Evolutionary conservation across 2,113 vertebrate species (phyloP), one percentile per base, ranked within the genome.

Genomic region (Hippocampus barbouri): DNA sequence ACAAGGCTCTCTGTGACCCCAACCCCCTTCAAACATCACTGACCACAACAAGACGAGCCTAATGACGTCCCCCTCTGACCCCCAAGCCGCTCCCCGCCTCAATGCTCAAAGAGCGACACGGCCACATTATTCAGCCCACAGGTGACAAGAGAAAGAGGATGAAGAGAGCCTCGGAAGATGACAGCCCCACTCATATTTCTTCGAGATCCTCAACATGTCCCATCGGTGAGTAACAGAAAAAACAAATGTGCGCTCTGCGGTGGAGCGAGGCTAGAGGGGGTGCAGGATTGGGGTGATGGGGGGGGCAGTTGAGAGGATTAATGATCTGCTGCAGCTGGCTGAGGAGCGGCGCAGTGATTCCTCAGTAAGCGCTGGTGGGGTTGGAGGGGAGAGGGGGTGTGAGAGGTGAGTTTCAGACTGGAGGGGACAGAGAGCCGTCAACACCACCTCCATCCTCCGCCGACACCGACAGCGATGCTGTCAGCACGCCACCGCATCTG

Each of bases 1-100:
- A 93, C 91, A 92, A 86, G 89, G 83, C 82, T 86, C 87, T 79
- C 85, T 89, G 83, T 86, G 78, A 88, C 87, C 85, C 84, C 84
- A 85, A 88, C 85, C 88, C 88, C 88, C 82, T 77, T 84, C 77
- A 77, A 73, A 89, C 86, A 87, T 83, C 80, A 69, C 84, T 83
- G 88, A 89, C 86, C 89, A 89, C 83, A 64, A 66, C 86, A 84
- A 45, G 87, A 86, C 87, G 76, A 63, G 84, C 80, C 89, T 90
- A 85, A 86, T 86, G 87, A 88, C 51, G 83, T 85, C 84, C 87
- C 90, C 82, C 77, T 41, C 79, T 84, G 83, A 81, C 79, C 79
- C 85, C 74, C 70, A 61, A 8, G 45, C 27, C 27, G 11, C 45
- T 45, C 62, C 23, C 61, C 64, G 53, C 69, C 74, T 63, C 69